These are phyloP conservation scores for Daphoenositta chrysoptera DNA, from an alignment of 2,113 vertebrate species.

Conservation along the genomic window DNA sequence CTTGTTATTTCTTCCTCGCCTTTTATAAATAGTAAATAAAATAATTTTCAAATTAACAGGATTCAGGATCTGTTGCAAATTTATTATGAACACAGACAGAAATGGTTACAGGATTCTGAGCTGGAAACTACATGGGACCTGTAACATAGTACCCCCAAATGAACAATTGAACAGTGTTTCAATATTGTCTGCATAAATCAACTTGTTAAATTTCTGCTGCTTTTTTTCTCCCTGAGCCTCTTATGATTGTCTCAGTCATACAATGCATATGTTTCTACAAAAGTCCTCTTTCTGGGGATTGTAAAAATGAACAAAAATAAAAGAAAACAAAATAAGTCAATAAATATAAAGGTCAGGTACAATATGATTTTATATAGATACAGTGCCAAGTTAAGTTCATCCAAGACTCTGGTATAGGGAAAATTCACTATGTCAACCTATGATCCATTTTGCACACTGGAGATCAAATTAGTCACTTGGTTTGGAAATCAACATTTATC, in stretches of 20 bases:
- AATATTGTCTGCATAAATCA: not conserved
- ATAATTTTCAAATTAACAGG: not conserved
- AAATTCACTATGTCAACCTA: slow-evolving; percentile 3
- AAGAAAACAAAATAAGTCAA: not conserved
- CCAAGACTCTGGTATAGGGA: not conserved
- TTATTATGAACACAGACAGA: not conserved
- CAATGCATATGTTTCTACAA: not conserved
- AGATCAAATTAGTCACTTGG: not conserved
- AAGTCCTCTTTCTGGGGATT: not conserved
- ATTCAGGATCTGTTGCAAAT: not conserved
- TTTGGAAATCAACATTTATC: slow-evolving; percentile 4
- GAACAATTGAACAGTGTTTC: not conserved
- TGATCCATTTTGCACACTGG: not conserved
- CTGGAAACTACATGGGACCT: not conserved
- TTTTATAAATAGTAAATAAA: not conserved
- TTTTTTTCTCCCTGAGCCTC: not conserved
- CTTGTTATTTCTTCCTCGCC: rapidly evolving
- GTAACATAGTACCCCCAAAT: not conserved
- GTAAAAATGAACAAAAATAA: not conserved
- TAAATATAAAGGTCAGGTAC: not conserved
- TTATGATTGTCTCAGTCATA: not conserved
- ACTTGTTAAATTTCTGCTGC: not conserved
- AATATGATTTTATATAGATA: not conserved
- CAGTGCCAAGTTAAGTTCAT: not conserved
- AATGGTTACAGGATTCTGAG: not conserved